Evolutionary conservation across 2,113 vertebrate genomes (phyloP).

Genomic region (Oriolus oriolus): DNA sequence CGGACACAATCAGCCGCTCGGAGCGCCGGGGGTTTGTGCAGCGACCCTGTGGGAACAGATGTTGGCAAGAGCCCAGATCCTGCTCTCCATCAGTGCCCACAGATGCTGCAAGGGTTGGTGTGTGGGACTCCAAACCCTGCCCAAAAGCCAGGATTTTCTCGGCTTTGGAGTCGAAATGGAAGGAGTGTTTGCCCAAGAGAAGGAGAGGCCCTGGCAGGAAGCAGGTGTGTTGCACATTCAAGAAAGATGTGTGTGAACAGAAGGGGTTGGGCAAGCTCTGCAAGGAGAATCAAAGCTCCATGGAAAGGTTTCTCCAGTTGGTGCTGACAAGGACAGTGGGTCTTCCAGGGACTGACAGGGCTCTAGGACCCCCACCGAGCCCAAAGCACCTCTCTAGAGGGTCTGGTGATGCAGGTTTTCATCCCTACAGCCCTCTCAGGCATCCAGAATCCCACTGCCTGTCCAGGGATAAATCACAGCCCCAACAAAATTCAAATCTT

Average conservation of each 20-base stretch:
- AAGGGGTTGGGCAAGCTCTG: not conserved
- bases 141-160: slow-evolving; percentile 23
- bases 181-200: slow-evolving; percentile 35
- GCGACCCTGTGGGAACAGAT: not conserved
- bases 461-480: not conserved
- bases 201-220: not conserved
- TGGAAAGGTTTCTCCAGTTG: not conserved
- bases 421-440: not conserved
- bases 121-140: slow-evolving; percentile 36
- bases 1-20: not conserved
- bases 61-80: not conserved
- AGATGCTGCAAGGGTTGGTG: not conserved
- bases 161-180: not conserved
- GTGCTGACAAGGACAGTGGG: not conserved
- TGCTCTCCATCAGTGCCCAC: slow-evolving; percentile 26
- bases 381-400: not conserved
- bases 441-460: not conserved
- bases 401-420: not conserved
- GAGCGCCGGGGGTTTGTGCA: slow-evolving; percentile 2
- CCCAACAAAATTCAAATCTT: not conserved
- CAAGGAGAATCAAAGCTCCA: not conserved
- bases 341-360: not conserved
- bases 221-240: not conserved
- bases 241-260: not conserved
- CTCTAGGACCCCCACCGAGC: not conserved